Percentiles rank a stretch among this genome's conserved stretches.
phyloP scores from a whole-genome alignment of 2,797 vertebrate genomes.

The Artibeus lituratus region DNA sequence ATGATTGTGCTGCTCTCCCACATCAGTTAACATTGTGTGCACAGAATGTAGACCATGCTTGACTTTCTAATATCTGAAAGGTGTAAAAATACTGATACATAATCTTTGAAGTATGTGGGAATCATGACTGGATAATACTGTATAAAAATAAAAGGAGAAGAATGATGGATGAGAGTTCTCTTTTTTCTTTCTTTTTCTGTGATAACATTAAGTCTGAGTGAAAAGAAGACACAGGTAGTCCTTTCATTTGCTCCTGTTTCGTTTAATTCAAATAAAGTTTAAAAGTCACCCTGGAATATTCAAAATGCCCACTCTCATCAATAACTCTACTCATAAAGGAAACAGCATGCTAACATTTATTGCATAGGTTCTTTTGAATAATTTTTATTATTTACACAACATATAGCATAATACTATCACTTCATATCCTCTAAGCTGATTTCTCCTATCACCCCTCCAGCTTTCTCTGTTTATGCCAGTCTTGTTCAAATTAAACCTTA shows the following conservation, averaged over 20 bases:
- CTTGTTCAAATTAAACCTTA: slow-evolving; percentile 35
- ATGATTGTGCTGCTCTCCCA: slow-evolving; percentile 6
- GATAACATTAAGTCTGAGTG: slow-evolving; percentile 21
- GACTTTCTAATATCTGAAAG: slow-evolving; percentile 56
- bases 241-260: background rate
- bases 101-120: slow-evolving; percentile 43
- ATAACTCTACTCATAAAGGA: background rate
- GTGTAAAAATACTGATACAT: slow-evolving; percentile 36
- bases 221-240: background rate
- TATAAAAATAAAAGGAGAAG: slow-evolving; percentile 50
- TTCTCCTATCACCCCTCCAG: background rate
- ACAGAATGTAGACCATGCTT: slow-evolving; percentile 45
- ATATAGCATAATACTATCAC: background rate
- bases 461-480: slow-evolving; percentile 17
- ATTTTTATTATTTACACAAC: background rate
- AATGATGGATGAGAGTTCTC: background rate
- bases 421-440: background rate
- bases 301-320: background rate
- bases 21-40: slow-evolving; percentile 53
- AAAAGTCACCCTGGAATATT: slow-evolving; percentile 31
- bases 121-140: slow-evolving; percentile 46
- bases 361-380: background rate
- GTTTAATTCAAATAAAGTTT: slow-evolving; percentile 64
- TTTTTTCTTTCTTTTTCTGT: slow-evolving; percentile 41
- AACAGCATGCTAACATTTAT: background rate